Conservation (phyloP, 2,113 vertebrate genomes). For the Eurystomus gularis region DNA sequence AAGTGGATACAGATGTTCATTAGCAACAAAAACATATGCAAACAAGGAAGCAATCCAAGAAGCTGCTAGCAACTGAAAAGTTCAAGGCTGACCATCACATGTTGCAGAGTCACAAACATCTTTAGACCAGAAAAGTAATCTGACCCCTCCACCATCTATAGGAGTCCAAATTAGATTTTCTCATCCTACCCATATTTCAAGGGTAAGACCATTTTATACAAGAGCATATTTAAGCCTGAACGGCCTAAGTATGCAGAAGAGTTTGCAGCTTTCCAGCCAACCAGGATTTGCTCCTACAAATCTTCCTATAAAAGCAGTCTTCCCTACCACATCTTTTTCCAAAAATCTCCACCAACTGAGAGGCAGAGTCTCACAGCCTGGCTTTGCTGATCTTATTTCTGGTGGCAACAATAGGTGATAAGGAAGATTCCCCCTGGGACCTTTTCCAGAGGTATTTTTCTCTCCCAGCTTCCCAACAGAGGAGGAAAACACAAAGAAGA, state of each 20-base stretch:
- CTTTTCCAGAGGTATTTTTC: constrained; percentile 24
- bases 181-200: neutral
- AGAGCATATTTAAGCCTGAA: neutral
- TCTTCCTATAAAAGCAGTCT: neutral
- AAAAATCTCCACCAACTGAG: neutral
- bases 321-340: neutral
- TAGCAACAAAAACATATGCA: constrained; percentile 16
- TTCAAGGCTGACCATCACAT: neutral
- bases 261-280: neutral
- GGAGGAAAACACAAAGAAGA: neutral
- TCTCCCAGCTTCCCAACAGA: neutral
- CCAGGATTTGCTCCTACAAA: neutral
- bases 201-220: neutral
- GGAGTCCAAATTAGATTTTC: neutral
- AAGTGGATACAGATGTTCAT: constrained; percentile 49
- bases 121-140: neutral
- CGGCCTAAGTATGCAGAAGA: neutral
- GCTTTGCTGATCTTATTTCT: neutral
- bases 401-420: neutral
- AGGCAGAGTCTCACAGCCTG: neutral
- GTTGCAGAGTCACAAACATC: neutral
- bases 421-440: neutral
- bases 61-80: neutral
- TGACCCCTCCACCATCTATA: neutral
- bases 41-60: constrained; percentile 16